These are phyloP conservation scores for Pelmatolapia mariae DNA, from an alignment of 2,113 vertebrate species.

Conservation along the genomic window DNA sequence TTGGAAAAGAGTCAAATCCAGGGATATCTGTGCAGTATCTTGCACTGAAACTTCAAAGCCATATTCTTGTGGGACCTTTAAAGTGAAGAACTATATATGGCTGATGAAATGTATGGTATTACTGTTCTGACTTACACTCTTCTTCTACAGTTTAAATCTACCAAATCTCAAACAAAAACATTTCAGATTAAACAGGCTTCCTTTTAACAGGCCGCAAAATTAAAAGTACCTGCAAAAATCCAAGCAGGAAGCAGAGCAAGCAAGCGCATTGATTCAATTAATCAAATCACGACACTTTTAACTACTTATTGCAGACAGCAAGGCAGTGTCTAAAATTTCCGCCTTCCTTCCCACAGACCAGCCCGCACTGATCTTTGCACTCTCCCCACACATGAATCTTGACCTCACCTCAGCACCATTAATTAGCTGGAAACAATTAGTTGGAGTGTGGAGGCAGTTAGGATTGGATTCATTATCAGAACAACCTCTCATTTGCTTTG, in stretches of 20 bases:
- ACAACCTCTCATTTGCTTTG: conserved; percentile 22
- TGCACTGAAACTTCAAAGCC: background rate
- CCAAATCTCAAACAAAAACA: background rate
- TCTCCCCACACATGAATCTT: background rate
- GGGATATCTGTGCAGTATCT: background rate
- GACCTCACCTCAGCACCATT: conserved; percentile 26
- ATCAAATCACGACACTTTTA: background rate
- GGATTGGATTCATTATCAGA: conserved; percentile 44
- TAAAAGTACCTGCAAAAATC: background rate
- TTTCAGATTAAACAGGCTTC: background rate
- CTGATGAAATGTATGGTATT: background rate
- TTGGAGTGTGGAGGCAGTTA: background rate
- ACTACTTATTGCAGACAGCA: background rate
- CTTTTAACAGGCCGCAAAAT: background rate
- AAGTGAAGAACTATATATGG: background rate
- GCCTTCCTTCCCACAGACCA: background rate
- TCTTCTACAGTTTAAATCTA: background rate
- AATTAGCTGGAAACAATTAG: conserved; percentile 48
- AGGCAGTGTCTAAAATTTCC: background rate
- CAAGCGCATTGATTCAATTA: background rate
- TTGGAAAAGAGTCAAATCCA: background rate
- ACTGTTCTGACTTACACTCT: background rate
- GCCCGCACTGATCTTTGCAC: background rate
- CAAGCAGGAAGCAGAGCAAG: background rate
- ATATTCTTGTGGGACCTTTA: background rate